Evolutionary conservation across 2,888 invertebrate genomes (phyloP), one percentile per base, ranked within the genome.

Genomic region (Ennomos quercinarius): DNA sequence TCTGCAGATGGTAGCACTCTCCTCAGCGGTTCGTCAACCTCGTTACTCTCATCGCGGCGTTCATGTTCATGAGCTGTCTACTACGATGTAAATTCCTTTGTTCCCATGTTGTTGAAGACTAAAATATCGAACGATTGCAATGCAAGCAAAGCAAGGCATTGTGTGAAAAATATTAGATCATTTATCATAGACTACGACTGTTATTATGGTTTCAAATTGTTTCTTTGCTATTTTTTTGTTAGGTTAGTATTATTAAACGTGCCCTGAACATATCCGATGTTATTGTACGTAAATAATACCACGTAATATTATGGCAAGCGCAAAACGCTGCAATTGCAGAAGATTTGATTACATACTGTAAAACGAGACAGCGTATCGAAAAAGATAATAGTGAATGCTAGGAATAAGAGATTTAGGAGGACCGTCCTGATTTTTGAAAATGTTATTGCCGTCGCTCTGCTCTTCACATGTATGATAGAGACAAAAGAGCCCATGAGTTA

Each of bases 21-120:
- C 37, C 41, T 35, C 57, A 55, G 49, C 35, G 56, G 64, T 63
- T 66, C 66, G 61, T 53, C 63, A 61, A 66, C 64, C 68, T 36
- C 57, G 45, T 41, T 12, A 40, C 50, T 49, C 56, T 59, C 39
- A 61, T 52, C 61, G 43, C 52, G 45, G 54, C 59, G 55, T 59
- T 41, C 53, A 36, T 56, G 54, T 59, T 40, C 53, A 41, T 56
- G 48, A 61, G 50, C 52, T 46, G 61, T 59, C 64, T 62, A 63
- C 61, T 46, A 10, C 55, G 50, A 55, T 48, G 56, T 62, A 51
- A 57, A 56, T 47, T 61, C 54, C 65, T 62, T 65, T 61, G 66
- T 60, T 59, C 54, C 49, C 53, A 42, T 34, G 35, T 37, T 13
- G 37, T 59, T 63, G 41, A 46, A 62, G 39, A 54, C 57, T 38